Percentiles rank a stretch among this genome's conserved stretches.
Conservation (phyloP, 1,140 invertebrate species). For the Drosophila arizonae region DNA sequence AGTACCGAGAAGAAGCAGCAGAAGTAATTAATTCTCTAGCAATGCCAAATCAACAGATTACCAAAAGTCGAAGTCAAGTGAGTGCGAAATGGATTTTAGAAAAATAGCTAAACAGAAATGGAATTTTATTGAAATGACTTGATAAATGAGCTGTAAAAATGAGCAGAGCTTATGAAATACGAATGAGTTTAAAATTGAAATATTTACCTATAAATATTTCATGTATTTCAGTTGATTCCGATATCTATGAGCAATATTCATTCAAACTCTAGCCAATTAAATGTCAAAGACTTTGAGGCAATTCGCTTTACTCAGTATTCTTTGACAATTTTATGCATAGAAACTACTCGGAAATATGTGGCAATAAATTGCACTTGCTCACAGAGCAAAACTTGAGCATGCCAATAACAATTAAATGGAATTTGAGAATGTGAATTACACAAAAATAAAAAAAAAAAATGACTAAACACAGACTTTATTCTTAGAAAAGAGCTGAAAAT, state of each 20-base stretch:
- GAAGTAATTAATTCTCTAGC: constrained; percentile 5
- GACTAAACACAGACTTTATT: background rate
- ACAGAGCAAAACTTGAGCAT: background rate
- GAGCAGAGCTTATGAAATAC: too few species aligned
- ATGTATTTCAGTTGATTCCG: too few species aligned
- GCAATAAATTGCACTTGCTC: background rate
- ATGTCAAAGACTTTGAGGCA: too few species aligned
- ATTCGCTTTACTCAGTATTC: too few species aligned
- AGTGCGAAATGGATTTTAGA: too few species aligned
- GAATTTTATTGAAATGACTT: too few species aligned
- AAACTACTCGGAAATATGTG: background rate
- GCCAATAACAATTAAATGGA: background rate
- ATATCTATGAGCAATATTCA: too few species aligned
- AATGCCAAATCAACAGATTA: constrained; percentile 36
- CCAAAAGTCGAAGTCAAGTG: background rate
- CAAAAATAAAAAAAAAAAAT: too few species aligned
- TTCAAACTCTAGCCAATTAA: too few species aligned
- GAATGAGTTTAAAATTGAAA: background rate
- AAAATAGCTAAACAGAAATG: too few species aligned
- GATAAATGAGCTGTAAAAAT: background rate
- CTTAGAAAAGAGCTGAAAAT: background rate
- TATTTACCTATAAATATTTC: too few species aligned
- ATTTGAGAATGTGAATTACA: background rate
- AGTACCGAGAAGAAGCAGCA: constrained; percentile 14
- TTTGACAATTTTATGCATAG: too few species aligned